A percentile compares a stretch with the other conserved stretches of the same genome.
Evolutionary conservation across 2,113 vertebrate species (phyloP).

Genomic region (crab-eating macaque (Macaca fascicularis)): DNA sequence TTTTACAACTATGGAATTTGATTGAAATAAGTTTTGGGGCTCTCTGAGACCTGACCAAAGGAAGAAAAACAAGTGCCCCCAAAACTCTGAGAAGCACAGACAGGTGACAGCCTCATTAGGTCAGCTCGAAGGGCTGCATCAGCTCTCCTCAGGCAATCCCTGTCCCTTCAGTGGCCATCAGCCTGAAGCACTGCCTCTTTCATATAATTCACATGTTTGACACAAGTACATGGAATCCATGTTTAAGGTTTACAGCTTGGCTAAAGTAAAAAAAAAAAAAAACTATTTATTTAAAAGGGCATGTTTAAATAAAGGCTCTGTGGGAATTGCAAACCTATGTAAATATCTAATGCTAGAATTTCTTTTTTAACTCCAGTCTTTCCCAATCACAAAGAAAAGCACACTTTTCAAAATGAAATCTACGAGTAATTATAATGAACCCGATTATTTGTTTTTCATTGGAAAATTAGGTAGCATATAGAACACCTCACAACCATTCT

Average conservation of each 20-base stretch:
- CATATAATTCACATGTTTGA: background rate
- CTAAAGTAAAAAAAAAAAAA: background rate
- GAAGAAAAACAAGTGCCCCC: background rate
- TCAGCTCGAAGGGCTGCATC: background rate
- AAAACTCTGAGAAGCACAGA: conserved; percentile 31
- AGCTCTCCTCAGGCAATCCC: background rate
- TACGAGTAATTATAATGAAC: background rate
- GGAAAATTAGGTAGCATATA: background rate
- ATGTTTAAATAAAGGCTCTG: background rate
- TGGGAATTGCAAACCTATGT: background rate
- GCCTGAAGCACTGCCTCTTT: background rate
- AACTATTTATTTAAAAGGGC: background rate
- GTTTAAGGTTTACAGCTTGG: background rate
- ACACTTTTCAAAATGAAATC: background rate
- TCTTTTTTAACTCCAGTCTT: background rate
- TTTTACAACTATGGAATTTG: conserved; percentile 50
- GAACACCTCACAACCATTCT: background rate
- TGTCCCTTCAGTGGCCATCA: background rate
- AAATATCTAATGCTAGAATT: background rate
- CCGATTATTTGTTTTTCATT: background rate
- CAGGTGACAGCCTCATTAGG: background rate
- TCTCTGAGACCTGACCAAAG: conserved; percentile 16
- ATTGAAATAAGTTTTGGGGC: background rate
- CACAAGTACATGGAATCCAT: background rate
- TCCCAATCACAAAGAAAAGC: background rate